Evolutionary conservation across 2,113 vertebrate species (phyloP).

Genomic region (Ceratotherium simum): DNA sequence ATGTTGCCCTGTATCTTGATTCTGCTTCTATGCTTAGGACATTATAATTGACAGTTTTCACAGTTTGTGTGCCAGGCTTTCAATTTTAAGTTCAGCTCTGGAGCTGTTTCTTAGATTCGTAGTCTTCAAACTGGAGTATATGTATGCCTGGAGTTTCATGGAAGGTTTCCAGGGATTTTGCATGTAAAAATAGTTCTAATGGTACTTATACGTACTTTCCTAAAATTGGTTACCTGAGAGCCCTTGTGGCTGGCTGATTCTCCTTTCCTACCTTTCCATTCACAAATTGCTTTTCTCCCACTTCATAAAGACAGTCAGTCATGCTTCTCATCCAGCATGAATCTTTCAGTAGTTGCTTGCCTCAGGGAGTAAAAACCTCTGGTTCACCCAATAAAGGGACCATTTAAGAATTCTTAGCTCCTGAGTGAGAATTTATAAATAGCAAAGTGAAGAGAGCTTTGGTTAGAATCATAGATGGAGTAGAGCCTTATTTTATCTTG

Average conservation of each 20-base stretch:
- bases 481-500: background rate
- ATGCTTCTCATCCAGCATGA: background rate
- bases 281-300: background rate
- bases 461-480: background rate
- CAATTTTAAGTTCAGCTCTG: background rate
- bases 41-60: background rate
- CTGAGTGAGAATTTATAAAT: conserved; percentile 16
- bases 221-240: background rate
- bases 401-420: conserved; percentile 20
- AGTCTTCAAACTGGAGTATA: background rate
- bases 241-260: background rate
- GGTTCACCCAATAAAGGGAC: background rate
- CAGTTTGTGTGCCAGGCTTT: background rate
- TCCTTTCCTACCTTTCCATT: background rate
- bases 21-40: background rate
- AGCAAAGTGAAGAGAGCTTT: background rate
- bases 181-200: background rate
- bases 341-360: background rate
- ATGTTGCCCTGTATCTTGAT: background rate
- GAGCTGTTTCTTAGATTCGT: conserved; percentile 14
- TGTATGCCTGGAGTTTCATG: background rate
- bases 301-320: background rate
- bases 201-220: background rate
- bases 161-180: background rate
- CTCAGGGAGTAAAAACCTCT: background rate